A percentile compares a stretch with the other conserved stretches of the same genome.
These are phyloP conservation scores for Forficula auricularia DNA, from an alignment of 1,140 invertebrate species.

Conservation along the genomic window DNA sequence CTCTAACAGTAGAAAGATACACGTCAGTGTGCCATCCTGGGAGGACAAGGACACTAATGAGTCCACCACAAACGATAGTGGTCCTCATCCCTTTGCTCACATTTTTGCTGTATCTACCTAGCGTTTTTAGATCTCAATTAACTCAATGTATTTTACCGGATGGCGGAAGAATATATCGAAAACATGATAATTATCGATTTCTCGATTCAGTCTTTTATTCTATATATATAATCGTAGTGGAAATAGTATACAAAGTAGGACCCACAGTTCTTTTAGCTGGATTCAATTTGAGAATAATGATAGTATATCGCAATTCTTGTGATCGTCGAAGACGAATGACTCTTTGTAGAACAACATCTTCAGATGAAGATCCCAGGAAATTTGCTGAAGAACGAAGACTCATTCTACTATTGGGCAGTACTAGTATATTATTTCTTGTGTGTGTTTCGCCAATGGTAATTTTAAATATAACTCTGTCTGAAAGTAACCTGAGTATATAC, in stretches of 20 bases:
- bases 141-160: conserved; percentile 32
- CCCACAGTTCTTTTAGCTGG: conserved; percentile 47
- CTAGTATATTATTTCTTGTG: conserved; percentile 51
- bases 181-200: conserved; percentile 34
- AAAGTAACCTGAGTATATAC: conserved; percentile 38
- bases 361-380: conserved; percentile 40
- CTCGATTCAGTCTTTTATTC: conserved; percentile 33
- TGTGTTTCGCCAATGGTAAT: conserved; percentile 62
- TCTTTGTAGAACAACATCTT: conserved; percentile 32
- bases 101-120: conserved; percentile 44
- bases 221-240: conserved; percentile 28
- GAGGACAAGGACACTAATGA: conserved; percentile 37
- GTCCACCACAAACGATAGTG: conserved; percentile 40
- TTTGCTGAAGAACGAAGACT: conserved; percentile 53
- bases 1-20: conserved; percentile 61
- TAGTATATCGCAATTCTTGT: conserved; percentile 46
- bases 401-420: conserved; percentile 47
- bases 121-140: conserved; percentile 39
- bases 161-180: conserved; percentile 34
- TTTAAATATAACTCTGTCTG: conserved; percentile 46
- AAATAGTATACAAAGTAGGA: conserved; percentile 44
- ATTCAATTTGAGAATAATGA: conserved; percentile 49
- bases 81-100: conserved; percentile 39
- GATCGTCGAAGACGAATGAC: conserved; percentile 44
- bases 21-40: conserved; percentile 64